A percentile compares a stretch with the other conserved stretches of the same genome.
These are phyloP conservation scores for Shargacucullia verbasci DNA, from an alignment of 2,888 invertebrate genomes.

Conservation along the genomic window DNA sequence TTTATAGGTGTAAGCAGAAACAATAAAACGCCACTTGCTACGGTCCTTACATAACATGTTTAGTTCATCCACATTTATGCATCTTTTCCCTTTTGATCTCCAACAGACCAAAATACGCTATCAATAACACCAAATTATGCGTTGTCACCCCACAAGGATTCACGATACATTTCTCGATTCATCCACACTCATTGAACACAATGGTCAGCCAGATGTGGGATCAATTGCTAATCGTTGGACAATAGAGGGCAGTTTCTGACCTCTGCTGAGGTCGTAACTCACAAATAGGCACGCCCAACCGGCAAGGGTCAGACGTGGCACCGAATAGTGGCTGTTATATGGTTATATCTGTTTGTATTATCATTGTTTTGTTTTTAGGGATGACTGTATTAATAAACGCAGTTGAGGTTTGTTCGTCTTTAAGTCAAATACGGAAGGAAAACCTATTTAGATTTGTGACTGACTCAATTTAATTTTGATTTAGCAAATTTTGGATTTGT, in stretches of 20 bases:
- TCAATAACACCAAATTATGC: no score
- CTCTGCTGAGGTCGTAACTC: conserved; percentile 53
- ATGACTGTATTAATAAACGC: not conserved
- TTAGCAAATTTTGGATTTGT: no score
- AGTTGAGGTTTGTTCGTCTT: no score
- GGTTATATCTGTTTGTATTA: not conserved
- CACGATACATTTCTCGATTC: conserved; percentile 19
- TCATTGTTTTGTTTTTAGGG: conserved; percentile 2
- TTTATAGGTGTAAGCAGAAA: no score
- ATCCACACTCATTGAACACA: conserved; percentile 48
- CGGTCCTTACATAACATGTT: no score
- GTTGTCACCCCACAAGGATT: conserved; percentile 1
- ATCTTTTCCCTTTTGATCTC: no score
- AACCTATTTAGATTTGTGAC: no score
- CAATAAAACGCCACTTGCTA: no score
- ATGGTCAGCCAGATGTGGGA: conserved; percentile 52
- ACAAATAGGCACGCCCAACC: conserved; percentile 50
- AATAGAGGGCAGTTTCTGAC: conserved; percentile 50
- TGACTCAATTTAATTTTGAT: no score
- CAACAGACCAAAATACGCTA: no score
- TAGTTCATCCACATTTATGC: no score
- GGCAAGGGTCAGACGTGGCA: conserved; percentile 42
- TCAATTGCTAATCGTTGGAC: conserved; percentile 60
- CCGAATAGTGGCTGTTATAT: conserved; percentile 12
- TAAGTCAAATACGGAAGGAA: no score